Base-by-base conservation (phyloP, 2,888 invertebrate species). In the Phlogophora meticulosa region DNA sequence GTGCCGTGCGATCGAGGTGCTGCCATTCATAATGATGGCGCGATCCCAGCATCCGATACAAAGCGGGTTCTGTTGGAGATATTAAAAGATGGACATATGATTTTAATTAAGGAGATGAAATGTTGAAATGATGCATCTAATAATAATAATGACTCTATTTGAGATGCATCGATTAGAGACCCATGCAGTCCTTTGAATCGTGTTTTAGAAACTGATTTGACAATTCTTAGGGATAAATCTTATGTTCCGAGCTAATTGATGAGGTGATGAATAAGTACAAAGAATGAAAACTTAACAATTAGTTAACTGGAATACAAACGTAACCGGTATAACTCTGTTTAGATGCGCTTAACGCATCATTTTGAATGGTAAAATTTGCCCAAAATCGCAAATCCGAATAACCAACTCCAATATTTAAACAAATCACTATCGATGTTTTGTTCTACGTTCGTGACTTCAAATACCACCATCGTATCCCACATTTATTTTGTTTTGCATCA, bases 11-110 rank as follows among this genome's bases (percentile, higher is more conserved):
- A 58, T 45, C 28, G 48, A 53, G 57, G 52, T 65, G 69, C 80
- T 72, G 78, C 71, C 80, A 67, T 62, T 70, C 62, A 69, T 80
- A 80, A 80, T 74, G 76, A 71, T 45, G 63, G 56, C 78, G 59
- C 62, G 80, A 82, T 82, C 55, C 67, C 15, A 17, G 24, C 15
- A 32, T n/a, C 43, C 17, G 72, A 69, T 76, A 72, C 34, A 15
- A 9, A 40, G 57, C 59, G 11, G 60, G 78, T 77, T 72, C 51
- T 38, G 22, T 52, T 10, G 7, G 0, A 57, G 42, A 38, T 65
- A 67, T 52, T 43, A 22, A 49, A 66, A 20, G 43, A 74, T 67
- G 49, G 38, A 55, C 32, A 24, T 38, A 22, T 32, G 36, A 15
- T 66, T 49, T 66, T 57, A 72, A 56, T 73, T 43, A 66, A 66